Percentiles rank a stretch among this genome's conserved stretches.
Conservation (phyloP, 2,888 invertebrate genomes). For the Balanococcus diminutus region DNA sequence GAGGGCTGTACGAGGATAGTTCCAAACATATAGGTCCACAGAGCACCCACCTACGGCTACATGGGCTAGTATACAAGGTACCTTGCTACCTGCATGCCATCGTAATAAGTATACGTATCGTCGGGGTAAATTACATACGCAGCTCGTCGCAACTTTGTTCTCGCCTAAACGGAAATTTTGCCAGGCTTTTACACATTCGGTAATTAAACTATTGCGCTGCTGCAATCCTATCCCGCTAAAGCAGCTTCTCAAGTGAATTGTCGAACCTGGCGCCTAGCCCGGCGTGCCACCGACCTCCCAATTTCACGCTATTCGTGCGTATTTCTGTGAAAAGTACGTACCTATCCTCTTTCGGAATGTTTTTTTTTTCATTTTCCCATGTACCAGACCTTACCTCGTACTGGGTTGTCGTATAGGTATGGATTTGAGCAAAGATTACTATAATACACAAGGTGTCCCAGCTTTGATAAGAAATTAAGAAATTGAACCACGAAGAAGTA, state of each 20-base stretch:
- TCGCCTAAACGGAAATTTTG: background rate
- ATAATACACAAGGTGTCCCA: background rate
- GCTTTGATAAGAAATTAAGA: no score
- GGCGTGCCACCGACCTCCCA: no score
- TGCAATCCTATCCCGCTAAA: background rate
- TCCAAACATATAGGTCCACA: background rate
- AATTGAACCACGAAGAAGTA: no score
- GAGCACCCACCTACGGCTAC: background rate
- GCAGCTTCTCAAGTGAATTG: background rate
- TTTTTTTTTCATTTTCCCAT: background rate
- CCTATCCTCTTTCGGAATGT: background rate
- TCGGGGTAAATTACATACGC: background rate
- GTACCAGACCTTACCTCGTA: background rate
- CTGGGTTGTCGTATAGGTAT: background rate
- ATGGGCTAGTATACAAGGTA: no score
- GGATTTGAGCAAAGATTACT: background rate
- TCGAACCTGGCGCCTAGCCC: background rate
- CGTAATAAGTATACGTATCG: background rate
- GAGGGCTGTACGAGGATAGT: background rate
- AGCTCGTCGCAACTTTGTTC: background rate
- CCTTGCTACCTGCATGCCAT: no score
- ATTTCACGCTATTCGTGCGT: background rate
- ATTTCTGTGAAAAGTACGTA: background rate
- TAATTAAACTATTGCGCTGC: background rate
- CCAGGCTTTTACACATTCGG: background rate